Percentiles rank a stretch among this genome's conserved stretches.
These are phyloP conservation scores for Adelognathus sp. DNA, from an alignment of 2,888 invertebrate genomes.

Conservation along the genomic window DNA sequence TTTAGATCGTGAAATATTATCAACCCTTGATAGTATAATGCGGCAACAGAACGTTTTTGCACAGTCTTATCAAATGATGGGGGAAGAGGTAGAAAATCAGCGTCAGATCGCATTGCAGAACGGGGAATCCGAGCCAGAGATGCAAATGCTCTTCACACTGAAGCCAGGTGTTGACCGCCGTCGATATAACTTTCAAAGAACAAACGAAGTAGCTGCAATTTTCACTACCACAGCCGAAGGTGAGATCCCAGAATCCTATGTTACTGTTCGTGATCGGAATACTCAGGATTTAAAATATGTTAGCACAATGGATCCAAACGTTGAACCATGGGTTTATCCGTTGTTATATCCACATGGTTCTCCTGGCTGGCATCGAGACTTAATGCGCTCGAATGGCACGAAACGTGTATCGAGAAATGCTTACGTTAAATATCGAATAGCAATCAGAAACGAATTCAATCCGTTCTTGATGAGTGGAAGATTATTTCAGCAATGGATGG, in stretches of 20 bases:
- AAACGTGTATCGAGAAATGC: constrained; percentile 18
- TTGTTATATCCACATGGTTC: constrained; percentile 54
- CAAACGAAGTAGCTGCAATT: constrained; percentile 57
- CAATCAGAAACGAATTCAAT: constrained; percentile 36
- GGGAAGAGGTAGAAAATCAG: constrained; percentile 44
- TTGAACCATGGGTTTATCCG: too few relatives aligned
- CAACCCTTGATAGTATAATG: constrained; percentile 40
- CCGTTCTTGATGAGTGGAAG: constrained; percentile 30
- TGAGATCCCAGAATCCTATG: constrained; percentile 57
- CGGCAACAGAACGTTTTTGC: constrained; percentile 48
- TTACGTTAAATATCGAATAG: constrained; percentile 44
- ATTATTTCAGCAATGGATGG: constrained; percentile 33
- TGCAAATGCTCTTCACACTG: constrained; percentile 51
- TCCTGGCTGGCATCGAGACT: constrained; percentile 47
- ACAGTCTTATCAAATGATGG: too few relatives aligned
- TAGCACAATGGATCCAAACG: constrained; percentile 57
- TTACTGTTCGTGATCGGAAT: constrained; percentile 42
- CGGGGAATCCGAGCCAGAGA: too few relatives aligned
- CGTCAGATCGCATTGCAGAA: not conserved
- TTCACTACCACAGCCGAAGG: constrained; percentile 54
- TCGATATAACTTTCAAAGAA: constrained; percentile 53
- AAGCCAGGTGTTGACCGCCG: constrained; percentile 47
- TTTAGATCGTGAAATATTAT: constrained; percentile 35
- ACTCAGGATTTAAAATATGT: constrained; percentile 38
- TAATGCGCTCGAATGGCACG: constrained; percentile 20